Percentiles rank a stretch among this genome's conserved stretches.
These are phyloP conservation scores for Olivierus martensii DNA, from an alignment of 1,140 invertebrate species.

Conservation along the genomic window DNA sequence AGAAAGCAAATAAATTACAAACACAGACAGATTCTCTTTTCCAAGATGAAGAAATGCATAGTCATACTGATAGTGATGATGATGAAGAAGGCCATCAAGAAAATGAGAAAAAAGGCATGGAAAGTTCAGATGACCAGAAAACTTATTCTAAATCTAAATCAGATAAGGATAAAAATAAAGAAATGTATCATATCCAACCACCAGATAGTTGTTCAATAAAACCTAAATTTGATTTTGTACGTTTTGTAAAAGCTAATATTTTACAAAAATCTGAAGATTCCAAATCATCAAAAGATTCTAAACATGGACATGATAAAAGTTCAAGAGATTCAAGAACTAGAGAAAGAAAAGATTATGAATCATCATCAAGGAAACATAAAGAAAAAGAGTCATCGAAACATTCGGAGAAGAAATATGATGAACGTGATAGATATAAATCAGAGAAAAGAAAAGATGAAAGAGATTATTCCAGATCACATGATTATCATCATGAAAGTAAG, in stretches of 20 bases:
- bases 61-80: not conserved
- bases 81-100: not conserved
- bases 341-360: too few species aligned
- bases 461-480: too few species aligned
- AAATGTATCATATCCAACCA: slow-evolving; percentile 8
- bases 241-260: slow-evolving; percentile 12
- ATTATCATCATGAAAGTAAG: too few species aligned
- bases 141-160: not conserved
- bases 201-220: slow-evolving; percentile 9
- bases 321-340: too few species aligned
- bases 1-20: slow-evolving; percentile 13
- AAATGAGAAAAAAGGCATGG: not conserved
- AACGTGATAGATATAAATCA: too few species aligned
- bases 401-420: too few species aligned
- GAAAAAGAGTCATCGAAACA: too few species aligned
- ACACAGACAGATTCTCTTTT: slow-evolving; percentile 7
- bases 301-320: too few species aligned
- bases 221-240: slow-evolving; percentile 14
- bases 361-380: too few species aligned
- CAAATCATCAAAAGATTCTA: too few species aligned
- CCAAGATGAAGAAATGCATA: slow-evolving; percentile 6
- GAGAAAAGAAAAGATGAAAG: too few species aligned
- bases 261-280: not conserved
- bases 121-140: not conserved
- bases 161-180: not conserved